Base-by-base conservation (phyloP, 2,888 invertebrate genomes). In the Chrysolina americana region DNA sequence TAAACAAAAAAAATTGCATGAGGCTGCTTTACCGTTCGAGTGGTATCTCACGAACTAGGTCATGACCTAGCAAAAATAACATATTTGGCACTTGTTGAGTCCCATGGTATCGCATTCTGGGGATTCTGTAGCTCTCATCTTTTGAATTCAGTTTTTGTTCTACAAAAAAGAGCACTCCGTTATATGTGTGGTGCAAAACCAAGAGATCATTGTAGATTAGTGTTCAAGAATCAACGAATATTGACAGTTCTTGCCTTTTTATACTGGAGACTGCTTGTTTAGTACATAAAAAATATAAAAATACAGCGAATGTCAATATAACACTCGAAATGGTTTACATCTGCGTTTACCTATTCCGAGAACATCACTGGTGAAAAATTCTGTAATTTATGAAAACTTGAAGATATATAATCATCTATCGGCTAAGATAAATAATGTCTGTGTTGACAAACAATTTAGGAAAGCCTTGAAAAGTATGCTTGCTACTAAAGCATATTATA, bases 1-100 rank as follows among this genome's bases (percentile, higher is more conserved):
- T 63, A 15, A 63, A 36, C 41, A 23, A 62, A 62, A 62, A n/a
- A 62, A 62, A 59, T 44, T 4, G 44, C 28, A 28, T 28, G 5
- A 28, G 28, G 28, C 28, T 28, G 28, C 28, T 28, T 28, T 28
- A n/a, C n/a, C n/a, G n/a, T n/a, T n/a, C n/a, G n/a, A n/a, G n/a
- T n/a, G n/a, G n/a, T n/a, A n/a, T n/a, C n/a, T n/a, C n/a, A n/a
- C n/a, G 41, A 41, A 41, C 41, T 8, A 41, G 41, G 41, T 41
- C 41, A 41, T 8, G 41, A 41, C 10, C 10, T 41, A 41, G 13
- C 8, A 44, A 44, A 44, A 44, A 44, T 44, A 44, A 28, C 28
- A 28, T 28, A 28, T 28, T 2, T 8, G 44, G 44, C 13, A 44
- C 44, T 44, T 9, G 44, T 44, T 13, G 44, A 44, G 44, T 44